Evolutionary conservation across 2,888 invertebrate species (phyloP).

Genomic region (Cetonia aurata): DNA sequence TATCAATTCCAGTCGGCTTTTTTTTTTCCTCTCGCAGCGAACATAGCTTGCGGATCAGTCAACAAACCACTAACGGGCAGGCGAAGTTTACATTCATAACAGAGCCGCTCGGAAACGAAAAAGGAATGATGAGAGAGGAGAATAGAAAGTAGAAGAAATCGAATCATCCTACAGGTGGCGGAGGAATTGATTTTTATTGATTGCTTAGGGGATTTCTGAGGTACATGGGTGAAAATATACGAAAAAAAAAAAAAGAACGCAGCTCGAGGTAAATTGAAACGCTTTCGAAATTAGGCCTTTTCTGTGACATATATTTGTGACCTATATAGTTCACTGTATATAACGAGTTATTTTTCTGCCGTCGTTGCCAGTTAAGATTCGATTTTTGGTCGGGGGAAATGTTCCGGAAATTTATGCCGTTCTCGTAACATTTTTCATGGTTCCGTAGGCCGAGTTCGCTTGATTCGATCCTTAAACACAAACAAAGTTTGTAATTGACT

Average conservation of each 20-base stretch:
- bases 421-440: constrained; percentile 41
- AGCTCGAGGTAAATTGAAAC: constrained; percentile 39
- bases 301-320: constrained; percentile 48
- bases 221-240: constrained; percentile 45
- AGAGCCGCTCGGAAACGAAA: constrained; percentile 1
- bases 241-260: constrained; percentile 51
- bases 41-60: constrained; percentile 15
- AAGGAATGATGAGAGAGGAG: not conserved
- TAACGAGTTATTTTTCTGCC: constrained; percentile 56
- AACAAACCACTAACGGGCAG: constrained; percentile 13
- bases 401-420: constrained; percentile 53
- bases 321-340: constrained; percentile 55
- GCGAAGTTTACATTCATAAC: constrained; percentile 24
- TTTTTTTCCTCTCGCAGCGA: not conserved
- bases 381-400: constrained; percentile 49
- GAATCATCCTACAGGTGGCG: constrained; percentile 52
- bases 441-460: no score
- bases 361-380: constrained; percentile 52
- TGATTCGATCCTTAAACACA: no score
- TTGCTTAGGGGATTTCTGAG: constrained; percentile 48
- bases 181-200: constrained; percentile 55
- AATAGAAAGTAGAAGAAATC: constrained; percentile 12
- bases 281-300: constrained; percentile 9
- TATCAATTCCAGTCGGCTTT: constrained; percentile 14
- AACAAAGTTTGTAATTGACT: no score